Evolutionary conservation across 2,888 invertebrate species (phyloP), one percentile per base, ranked within the genome.

Genomic region (Thereva nobilitata): DNA sequence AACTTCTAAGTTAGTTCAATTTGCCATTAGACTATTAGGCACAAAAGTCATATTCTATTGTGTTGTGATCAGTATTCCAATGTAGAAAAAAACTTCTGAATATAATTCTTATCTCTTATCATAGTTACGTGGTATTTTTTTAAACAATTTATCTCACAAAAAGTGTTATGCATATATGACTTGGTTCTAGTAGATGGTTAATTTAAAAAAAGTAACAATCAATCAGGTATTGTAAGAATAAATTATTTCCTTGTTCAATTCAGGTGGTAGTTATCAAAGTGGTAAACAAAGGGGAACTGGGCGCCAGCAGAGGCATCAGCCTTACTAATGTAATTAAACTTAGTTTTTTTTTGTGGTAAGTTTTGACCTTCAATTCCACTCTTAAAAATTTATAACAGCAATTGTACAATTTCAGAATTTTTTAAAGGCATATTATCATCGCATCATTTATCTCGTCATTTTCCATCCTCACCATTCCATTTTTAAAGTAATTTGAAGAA

Each of bases 241-340:
- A 57, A 57, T 63, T 41, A 34, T 34, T 49, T 47, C 37, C n/a
- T 64, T 54, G 34, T 9, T 53, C 45, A 45, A 35, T 47, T 47
- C 47, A 64, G 64, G 64, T 79, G 82, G 83, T 78, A 84, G 88
- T 80, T 91, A 89, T 71, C 87, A 87, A 79, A 90, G 92, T 78
- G 92, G 92, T 83, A 92, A 92, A 85, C 91, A 92, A 84, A 87
- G 90, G 80, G 91, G 92, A 79, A 86, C 87, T 72, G 88, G 89
- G 79, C 87, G 89, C 77, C 91, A 91, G 84, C 91, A 91, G 83
- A 89, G 92, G 87, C 92, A 92, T 85, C 91, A 92, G 84, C 92
- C 92, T 81, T 92, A 92, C 84, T 92, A 90, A 80, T 67, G 67
- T 42, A 67, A 70, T 50, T 34, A 47, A 59, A 64, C 38, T 37